A percentile compares a stretch with the other conserved stretches of the same genome.
These are phyloP conservation scores for Camelus bactrianus DNA, from an alignment of 2,113 vertebrate genomes.

Conservation along the genomic window DNA sequence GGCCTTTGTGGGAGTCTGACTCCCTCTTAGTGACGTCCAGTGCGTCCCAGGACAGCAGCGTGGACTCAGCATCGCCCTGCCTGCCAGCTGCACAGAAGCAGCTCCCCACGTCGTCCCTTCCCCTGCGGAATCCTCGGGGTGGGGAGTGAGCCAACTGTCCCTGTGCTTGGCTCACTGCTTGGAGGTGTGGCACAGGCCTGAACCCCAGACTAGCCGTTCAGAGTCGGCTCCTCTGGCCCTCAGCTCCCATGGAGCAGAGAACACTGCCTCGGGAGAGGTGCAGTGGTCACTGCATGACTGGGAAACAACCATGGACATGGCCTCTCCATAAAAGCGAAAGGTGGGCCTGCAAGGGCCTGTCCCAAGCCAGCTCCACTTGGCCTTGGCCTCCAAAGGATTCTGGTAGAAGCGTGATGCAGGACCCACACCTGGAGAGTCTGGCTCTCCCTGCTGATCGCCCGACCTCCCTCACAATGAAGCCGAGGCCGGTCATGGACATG, in stretches of 20 bases:
- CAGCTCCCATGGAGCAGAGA: background rate
- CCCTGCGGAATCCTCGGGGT: background rate
- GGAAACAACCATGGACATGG: no score
- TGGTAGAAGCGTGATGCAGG: background rate
- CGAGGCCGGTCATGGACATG: background rate
- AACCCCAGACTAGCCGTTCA: background rate
- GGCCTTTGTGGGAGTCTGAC: background rate
- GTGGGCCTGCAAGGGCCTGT: background rate
- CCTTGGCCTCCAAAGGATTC: no score
- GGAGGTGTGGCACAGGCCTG: no score
- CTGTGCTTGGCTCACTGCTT: no score
- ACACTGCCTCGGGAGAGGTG: accelerated
- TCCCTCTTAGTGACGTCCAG: accelerated
- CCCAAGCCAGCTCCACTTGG: background rate
- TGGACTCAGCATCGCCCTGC: accelerated
- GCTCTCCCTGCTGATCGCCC: no score
- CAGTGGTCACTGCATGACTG: no score
- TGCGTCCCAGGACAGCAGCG: accelerated
- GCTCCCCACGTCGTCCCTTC: no score
- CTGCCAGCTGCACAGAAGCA: accelerated
- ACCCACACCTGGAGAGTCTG: no score
- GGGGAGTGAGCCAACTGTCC: no score
- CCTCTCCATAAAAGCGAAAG: background rate
- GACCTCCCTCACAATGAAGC: background rate
- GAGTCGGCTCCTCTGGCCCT: background rate